These are phyloP conservation scores for Leptoclinus maculatus DNA, from an alignment of 2,797 vertebrate species.

Conservation along the genomic window DNA sequence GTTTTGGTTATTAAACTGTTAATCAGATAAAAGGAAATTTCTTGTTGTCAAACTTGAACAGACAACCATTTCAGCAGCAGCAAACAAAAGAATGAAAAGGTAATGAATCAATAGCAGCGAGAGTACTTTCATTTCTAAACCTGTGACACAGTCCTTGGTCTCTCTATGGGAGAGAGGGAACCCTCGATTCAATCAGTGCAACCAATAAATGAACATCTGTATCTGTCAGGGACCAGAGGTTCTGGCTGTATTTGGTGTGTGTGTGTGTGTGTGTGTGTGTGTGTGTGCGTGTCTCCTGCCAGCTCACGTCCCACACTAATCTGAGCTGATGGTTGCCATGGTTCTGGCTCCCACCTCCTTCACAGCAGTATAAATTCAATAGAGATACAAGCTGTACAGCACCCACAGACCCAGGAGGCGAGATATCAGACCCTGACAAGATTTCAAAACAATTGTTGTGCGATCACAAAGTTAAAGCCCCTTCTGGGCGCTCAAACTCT, in stretches of 20 bases:
- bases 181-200: conserved; percentile 51
- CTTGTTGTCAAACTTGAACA: background rate
- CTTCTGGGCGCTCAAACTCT: background rate
- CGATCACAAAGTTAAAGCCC: background rate
- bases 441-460: conserved; percentile 20
- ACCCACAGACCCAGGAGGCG: conserved; percentile 51
- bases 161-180: conserved; percentile 33
- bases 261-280: conserved; percentile 20
- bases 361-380: conserved; percentile 74
- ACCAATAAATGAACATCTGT: conserved; percentile 67
- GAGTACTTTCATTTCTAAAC: conserved; percentile 32
- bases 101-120: conserved; percentile 20
- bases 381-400: conserved; percentile 57
- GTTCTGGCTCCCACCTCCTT: conserved; percentile 75
- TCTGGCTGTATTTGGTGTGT: conserved; percentile 33
- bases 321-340: conserved; percentile 81
- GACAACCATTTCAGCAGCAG: conserved; percentile 4
- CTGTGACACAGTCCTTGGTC: conserved; percentile 6
- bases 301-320: conserved; percentile 76
- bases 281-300: conserved; percentile 58
- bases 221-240: conserved; percentile 50
- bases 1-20: background rate
- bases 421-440: conserved; percentile 40
- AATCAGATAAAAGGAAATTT: background rate
- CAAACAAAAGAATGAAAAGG: conserved; percentile 1